Conservation (phyloP, 1,140 invertebrate genomes). For the Araneus ventricosus region DNA sequence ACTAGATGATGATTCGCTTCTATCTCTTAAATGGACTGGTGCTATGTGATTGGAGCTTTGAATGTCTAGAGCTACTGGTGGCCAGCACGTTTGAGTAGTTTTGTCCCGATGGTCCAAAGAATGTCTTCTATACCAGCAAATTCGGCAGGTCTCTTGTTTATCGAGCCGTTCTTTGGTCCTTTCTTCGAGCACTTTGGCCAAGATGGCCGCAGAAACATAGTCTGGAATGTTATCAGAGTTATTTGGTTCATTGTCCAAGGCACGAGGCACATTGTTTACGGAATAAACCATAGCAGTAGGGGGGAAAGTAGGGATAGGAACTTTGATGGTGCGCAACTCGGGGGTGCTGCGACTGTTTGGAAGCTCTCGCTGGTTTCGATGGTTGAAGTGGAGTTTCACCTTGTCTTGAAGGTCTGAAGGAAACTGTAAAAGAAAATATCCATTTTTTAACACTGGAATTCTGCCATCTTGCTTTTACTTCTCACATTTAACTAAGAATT, state of each 20-base stretch:
- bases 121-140: slow-evolving; percentile 61
- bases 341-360: slow-evolving; percentile 64
- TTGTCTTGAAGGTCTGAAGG: slow-evolving; percentile 94
- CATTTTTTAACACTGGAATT: too few species aligned
- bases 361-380: slow-evolving; percentile 31
- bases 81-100: slow-evolving; percentile 75
- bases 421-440: slow-evolving; percentile 84
- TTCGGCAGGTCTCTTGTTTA: slow-evolving; percentile 79
- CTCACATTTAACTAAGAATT: too few species aligned
- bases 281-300: slow-evolving; percentile 94
- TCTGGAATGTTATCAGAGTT: slow-evolving; percentile 82
- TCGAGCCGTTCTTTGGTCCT: slow-evolving; percentile 85
- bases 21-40: slow-evolving; percentile 59
- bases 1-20: slow-evolving; percentile 74
- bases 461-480: too few species aligned
- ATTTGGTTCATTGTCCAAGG: slow-evolving; percentile 63
- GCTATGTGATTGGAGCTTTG: slow-evolving; percentile 37
- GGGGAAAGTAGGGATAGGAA: slow-evolving; percentile 91
- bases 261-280: slow-evolving; percentile 82
- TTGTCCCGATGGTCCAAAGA: slow-evolving; percentile 70
- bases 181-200: slow-evolving; percentile 95
- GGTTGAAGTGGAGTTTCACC: slow-evolving; percentile 83
- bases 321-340: slow-evolving; percentile 83
- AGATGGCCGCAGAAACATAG: slow-evolving; percentile 93
- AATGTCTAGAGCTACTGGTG: background rate